Percentiles rank a stretch among this genome's conserved stretches.
phyloP scores from a whole-genome alignment of 1,140 invertebrate genomes.

The Zaprionus taronus region DNA sequence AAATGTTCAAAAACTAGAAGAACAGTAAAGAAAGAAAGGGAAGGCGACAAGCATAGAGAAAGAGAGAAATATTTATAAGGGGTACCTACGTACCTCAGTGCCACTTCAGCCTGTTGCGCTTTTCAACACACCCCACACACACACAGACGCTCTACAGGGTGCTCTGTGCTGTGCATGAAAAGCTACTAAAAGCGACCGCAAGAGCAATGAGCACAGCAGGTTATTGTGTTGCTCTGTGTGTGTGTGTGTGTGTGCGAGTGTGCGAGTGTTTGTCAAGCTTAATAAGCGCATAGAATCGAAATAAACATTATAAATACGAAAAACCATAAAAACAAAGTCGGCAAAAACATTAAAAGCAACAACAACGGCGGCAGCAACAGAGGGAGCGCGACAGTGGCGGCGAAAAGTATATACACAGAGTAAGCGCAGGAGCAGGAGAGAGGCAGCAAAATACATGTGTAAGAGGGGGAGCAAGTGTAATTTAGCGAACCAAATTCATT shows the following conservation, averaged over 20 bases:
- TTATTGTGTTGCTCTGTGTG: conserved; percentile 18
- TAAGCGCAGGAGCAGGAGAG: not conserved
- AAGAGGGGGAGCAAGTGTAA: not conserved
- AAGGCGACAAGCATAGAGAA: not conserved
- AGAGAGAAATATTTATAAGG: not conserved
- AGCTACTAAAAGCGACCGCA: conserved; percentile 29
- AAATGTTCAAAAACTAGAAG: not conserved
- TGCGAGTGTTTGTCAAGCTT: conserved; percentile 39
- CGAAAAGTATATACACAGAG: not conserved
- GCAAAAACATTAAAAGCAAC: conserved; percentile 39
- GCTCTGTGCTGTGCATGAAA: not conserved
- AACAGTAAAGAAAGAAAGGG: not conserved
- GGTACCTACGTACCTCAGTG: too few species aligned
- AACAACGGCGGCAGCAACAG: conserved; percentile 16
- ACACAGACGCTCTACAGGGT: not conserved
- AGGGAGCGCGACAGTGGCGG: conserved; percentile 11
- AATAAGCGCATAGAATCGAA: conserved; percentile 76
- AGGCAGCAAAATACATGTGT: not conserved
- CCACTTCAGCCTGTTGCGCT: not conserved
- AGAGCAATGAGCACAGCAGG: conserved; percentile 38
- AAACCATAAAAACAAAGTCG: conserved; percentile 71
- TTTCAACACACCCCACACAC: not conserved
- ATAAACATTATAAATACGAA: conserved; percentile 79
- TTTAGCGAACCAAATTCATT: not conserved
- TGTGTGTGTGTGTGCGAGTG: conserved; percentile 17